Percentiles rank a stretch among this genome's conserved stretches.
Conservation (phyloP, 2,797 vertebrate genomes). For the Rachycentron canadum region DNA sequence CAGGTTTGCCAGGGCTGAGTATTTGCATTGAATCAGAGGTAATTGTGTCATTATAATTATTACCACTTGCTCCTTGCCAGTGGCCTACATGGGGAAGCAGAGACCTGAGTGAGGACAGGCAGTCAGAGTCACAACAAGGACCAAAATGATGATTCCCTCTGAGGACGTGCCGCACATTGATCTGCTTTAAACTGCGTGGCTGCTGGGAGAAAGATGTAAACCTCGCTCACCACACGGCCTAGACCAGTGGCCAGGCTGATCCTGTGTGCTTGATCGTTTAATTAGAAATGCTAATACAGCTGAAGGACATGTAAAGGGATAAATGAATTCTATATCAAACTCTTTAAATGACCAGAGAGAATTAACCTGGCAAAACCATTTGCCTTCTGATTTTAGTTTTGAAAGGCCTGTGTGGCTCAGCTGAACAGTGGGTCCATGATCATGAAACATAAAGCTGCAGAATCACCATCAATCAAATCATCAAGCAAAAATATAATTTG, state of each 20-base stretch:
- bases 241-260: background rate
- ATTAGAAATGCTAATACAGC: slow-evolving; percentile 11
- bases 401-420: background rate
- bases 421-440: no score
- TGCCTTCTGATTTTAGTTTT: background rate
- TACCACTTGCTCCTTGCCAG: slow-evolving; percentile 18
- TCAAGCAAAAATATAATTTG: no score
- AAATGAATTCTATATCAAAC: background rate
- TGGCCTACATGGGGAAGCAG: background rate
- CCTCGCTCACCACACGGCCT: background rate
- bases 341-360: background rate
- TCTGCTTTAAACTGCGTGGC: slow-evolving; percentile 17
- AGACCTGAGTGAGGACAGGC: slow-evolving; percentile 21
- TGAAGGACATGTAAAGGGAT: background rate
- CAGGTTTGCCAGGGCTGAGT: background rate
- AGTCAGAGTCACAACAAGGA: slow-evolving; percentile 29
- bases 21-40: slow-evolving; percentile 55
- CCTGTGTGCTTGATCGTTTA: background rate
- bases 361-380: background rate
- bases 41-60: slow-evolving; percentile 52
- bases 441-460: no score
- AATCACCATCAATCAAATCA: no score
- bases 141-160: slow-evolving; percentile 42
- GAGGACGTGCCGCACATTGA: slow-evolving; percentile 30
- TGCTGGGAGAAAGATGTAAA: slow-evolving; percentile 30